phyloP scores from a whole-genome alignment of 2,113 vertebrate species.

The Microcebus griseorufus region DNA sequence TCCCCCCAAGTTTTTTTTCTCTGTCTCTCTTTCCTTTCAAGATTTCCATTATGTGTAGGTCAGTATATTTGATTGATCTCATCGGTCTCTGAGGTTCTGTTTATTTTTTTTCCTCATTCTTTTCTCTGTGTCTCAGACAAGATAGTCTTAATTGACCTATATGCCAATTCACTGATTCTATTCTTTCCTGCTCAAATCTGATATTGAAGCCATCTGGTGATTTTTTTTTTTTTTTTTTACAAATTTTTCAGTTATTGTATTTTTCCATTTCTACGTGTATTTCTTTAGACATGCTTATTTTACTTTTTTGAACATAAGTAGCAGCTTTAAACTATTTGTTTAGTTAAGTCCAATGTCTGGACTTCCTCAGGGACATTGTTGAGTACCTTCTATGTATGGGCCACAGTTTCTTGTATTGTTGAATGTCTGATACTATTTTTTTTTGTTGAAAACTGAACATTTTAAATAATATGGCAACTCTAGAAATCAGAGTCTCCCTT shows the following conservation, averaged over 20 bases:
- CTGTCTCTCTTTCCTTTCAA: not conserved
- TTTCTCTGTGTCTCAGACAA: too few relatives aligned
- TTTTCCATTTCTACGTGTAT: not conserved
- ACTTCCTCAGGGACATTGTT: not conserved
- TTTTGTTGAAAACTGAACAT: not conserved
- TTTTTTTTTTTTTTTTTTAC: too few relatives aligned
- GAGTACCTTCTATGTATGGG: not conserved
- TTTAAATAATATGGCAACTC: conserved; percentile 7
- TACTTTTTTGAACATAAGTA: not conserved
- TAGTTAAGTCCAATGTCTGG: too few relatives aligned
- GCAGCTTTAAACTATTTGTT: not conserved
- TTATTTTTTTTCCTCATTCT: too few relatives aligned
- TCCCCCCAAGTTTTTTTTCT: not conserved
- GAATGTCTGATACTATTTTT: not conserved
- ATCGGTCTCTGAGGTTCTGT: too few relatives aligned
- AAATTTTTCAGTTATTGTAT: too few relatives aligned
- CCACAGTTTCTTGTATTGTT: not conserved
- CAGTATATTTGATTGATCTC: too few relatives aligned
- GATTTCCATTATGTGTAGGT: not conserved
- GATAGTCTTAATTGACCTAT: too few relatives aligned
- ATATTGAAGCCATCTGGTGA: too few relatives aligned
- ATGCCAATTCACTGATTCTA: too few relatives aligned
- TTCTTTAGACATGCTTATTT: not conserved
- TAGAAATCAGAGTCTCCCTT: not conserved
- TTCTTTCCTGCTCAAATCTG: too few relatives aligned